Evolutionary conservation across 2,113 vertebrate genomes (phyloP).

Genomic region (Vulpes lagopus): DNA sequence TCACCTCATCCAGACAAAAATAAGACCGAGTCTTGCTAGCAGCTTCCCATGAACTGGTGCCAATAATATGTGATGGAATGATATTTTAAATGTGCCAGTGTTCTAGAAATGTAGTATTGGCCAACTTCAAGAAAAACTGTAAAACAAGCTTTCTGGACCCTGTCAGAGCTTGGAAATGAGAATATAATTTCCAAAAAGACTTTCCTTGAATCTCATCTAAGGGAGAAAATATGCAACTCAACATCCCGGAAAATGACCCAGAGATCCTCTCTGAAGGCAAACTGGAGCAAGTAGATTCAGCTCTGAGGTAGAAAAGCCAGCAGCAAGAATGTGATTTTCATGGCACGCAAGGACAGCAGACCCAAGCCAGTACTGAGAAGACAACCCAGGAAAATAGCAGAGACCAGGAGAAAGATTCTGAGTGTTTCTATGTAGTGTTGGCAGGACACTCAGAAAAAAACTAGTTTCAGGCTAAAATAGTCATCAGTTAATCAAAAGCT

Average conservation of each 20-base stretch:
- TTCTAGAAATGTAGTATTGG: conserved; percentile 10
- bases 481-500: background rate
- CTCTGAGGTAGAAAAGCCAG: background rate
- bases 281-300: background rate
- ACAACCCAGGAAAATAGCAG: background rate
- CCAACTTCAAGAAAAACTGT: background rate
- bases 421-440: background rate
- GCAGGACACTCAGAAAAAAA: background rate
- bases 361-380: background rate
- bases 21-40: background rate
- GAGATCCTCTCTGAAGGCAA: background rate
- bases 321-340: background rate
- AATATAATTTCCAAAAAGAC: background rate
- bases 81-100: background rate
- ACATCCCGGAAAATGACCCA: background rate
- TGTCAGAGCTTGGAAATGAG: background rate
- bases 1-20: conserved; percentile 10
- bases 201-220: background rate
- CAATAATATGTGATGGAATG: background rate
- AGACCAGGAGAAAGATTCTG: background rate
- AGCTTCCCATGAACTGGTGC: background rate
- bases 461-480: background rate
- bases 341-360: background rate
- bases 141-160: background rate
- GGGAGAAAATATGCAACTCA: background rate